Evolutionary conservation across 1,140 invertebrate species (phyloP).

Genomic region (Gryon sp.): DNA sequence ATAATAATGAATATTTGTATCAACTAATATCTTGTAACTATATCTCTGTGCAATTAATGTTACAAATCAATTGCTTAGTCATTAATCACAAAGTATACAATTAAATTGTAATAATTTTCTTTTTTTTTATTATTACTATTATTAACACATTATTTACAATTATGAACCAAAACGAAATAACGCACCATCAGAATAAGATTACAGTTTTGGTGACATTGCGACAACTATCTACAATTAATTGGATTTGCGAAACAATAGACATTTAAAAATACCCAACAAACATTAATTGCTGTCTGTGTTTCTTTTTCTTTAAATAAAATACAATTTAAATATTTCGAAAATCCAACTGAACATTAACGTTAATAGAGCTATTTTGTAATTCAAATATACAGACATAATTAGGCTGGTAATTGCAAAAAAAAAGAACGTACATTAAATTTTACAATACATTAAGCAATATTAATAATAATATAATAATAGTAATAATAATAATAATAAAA

Average conservation of each 20-base stretch:
- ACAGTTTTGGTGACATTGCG: constrained; percentile 52
- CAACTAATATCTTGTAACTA: too few relatives aligned
- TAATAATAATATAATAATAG: constrained; percentile 25
- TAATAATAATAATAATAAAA: constrained; percentile 21
- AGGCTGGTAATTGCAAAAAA: constrained; percentile 1
- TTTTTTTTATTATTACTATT: constrained; percentile 37
- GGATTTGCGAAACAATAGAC: constrained; percentile 42
- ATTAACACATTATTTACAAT: constrained; percentile 24
- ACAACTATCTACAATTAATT: constrained; percentile 38
- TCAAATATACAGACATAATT: constrained; percentile 29
- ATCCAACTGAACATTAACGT: constrained; percentile 32
- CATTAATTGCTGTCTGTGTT: constrained; percentile 9
- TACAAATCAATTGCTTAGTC: too few relatives aligned
- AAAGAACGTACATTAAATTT: constrained; percentile 33
- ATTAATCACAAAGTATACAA: too few relatives aligned
- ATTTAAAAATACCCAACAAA: constrained; percentile 23
- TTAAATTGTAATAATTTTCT: too few relatives aligned
- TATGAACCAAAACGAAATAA: constrained; percentile 48
- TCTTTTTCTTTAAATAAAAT: too few relatives aligned
- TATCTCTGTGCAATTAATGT: too few relatives aligned
- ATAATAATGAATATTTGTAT: too few relatives aligned
- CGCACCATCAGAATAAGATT: constrained; percentile 71
- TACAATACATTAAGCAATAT: constrained; percentile 38
- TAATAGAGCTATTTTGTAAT: constrained; percentile 32
- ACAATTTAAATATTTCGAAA: constrained; percentile 29